Evolutionary conservation across 1,140 invertebrate genomes (phyloP).

Genomic region (Zaprionus inermis): DNA sequence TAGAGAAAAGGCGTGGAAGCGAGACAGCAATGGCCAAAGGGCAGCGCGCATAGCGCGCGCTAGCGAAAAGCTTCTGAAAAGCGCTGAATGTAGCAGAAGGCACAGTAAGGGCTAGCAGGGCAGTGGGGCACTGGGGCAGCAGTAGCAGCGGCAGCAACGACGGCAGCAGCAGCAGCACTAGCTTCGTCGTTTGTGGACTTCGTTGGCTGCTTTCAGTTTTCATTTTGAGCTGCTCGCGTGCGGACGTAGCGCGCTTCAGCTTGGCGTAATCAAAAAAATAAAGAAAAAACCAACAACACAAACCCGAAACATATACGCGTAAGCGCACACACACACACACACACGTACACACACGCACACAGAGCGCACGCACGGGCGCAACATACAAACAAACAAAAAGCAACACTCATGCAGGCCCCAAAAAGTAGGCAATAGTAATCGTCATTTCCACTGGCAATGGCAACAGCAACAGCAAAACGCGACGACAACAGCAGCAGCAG

Average conservation of each 20-base stretch:
- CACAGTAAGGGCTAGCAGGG: conserved; percentile 2
- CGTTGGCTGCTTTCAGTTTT: conserved; percentile 59
- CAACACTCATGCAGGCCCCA: background rate
- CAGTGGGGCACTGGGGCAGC: conserved; percentile 21
- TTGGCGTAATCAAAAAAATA: conserved; percentile 10
- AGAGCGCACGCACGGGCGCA: background rate
- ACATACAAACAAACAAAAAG: background rate
- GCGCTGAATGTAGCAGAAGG: conserved; percentile 25
- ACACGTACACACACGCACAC: background rate
- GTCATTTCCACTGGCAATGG: conserved; percentile 24
- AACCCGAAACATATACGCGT: background rate
- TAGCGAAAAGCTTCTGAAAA: conserved; percentile 60
- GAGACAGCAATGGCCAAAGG: conserved; percentile 52
- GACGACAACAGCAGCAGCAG: background rate
- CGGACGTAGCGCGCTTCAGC: conserved; percentile 39
- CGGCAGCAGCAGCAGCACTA: conserved; percentile 28
- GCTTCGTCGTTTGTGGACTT: conserved; percentile 40
- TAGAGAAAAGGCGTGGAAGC: conserved; percentile 37
- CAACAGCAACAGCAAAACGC: conserved; percentile 1
- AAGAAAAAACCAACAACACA: conserved; percentile 1
- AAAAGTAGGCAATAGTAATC: background rate
- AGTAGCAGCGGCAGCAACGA: conserved; percentile 16
- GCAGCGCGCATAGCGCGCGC: conserved; percentile 18
- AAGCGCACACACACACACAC: conserved; percentile 13
- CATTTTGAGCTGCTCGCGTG: conserved; percentile 66